Evolutionary conservation across 1,140 invertebrate species (phyloP), one percentile per base, ranked within the genome.

Genomic region (Bombus superbus): DNA sequence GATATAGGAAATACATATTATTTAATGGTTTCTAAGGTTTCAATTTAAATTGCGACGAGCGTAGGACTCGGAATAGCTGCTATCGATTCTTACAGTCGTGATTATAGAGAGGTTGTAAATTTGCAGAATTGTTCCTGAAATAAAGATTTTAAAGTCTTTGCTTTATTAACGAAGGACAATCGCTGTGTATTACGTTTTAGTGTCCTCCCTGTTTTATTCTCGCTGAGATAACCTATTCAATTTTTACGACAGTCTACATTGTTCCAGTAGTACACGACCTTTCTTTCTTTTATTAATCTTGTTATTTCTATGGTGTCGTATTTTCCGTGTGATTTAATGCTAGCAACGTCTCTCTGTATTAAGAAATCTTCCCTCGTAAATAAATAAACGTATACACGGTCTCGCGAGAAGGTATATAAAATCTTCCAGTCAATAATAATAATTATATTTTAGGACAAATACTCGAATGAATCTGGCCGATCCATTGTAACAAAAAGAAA

Each of bases 131-230:
- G 69, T 13, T 6, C 25, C 25, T 9, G 35, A 35, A 38, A 32
- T 69, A 28, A 15, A 53, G 68, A n/a, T 40, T 69, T 53, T 80
- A 53, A 69, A 68, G 25, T 22, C 18, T n/a, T 35, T 68, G 8
- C n/a, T 79, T 68, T 47, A 38, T 68, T 68, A 79, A 68, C 38
- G 25, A 35, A 68, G 40, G 42, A 68, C 40, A 42, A 35, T 68
- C 32, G 25, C 32, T 25, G 32, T 78, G n/a, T 66, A 44, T 62
- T 62, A 77, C 47, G 47, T 22, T 53, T 76, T 40, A 76, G 35
- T 40, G 47, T 22, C 25, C 40, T 38, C 22, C 10, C 10, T n/a
- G 74, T 57, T 76, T 76, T 76, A 38, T 66, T 68, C 42, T 38
- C 15, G 11, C 3, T 35, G 62, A 25, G 32, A 57, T 62, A 76